These are phyloP conservation scores for Malthinus seriepunctatus DNA, from an alignment of 2,888 invertebrate species.

Conservation along the genomic window DNA sequence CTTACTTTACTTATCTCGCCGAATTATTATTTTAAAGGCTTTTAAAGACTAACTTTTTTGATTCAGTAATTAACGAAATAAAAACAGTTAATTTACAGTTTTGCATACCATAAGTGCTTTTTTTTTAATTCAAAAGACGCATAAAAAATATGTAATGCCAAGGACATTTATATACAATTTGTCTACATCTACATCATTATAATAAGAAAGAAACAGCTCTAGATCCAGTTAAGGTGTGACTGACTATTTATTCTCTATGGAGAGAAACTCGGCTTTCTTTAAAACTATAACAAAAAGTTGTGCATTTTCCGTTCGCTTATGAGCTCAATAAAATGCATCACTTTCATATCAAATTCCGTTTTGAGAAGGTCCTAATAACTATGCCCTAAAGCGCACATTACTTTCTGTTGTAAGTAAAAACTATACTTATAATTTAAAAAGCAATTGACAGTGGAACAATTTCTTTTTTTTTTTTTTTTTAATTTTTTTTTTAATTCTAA, in stretches of 20 bases:
- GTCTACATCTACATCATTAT: slow-evolving; percentile 4
- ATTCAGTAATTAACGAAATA: not conserved
- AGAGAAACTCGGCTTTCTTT: slow-evolving; percentile 24
- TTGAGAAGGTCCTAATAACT: not conserved
- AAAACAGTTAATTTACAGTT: not conserved
- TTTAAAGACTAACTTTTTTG: not conserved
- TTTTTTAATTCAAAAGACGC: not conserved
- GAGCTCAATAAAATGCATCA: slow-evolving; percentile 17
- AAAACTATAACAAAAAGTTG: slow-evolving; percentile 17
- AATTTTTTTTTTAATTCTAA: too few species aligned
- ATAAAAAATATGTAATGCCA: not conserved
- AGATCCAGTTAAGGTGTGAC: slow-evolving; percentile 20
- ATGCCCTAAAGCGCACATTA: too few species aligned
- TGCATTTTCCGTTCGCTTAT: slow-evolving; percentile 25
- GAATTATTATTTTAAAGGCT: not conserved
- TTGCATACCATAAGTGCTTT: not conserved
- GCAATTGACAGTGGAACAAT: too few species aligned
- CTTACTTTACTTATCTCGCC: not conserved
- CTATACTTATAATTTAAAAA: too few species aligned
- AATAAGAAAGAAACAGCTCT: slow-evolving; percentile 14
- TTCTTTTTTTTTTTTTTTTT: too few species aligned
- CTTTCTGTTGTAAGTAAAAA: too few species aligned
- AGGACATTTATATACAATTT: slow-evolving; percentile 2
- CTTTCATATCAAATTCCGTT: slow-evolving; percentile 20
- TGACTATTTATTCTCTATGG: slow-evolving; percentile 6